Base-by-base conservation (phyloP, 2,888 invertebrate species). In the Hetaerina titia region DNA sequence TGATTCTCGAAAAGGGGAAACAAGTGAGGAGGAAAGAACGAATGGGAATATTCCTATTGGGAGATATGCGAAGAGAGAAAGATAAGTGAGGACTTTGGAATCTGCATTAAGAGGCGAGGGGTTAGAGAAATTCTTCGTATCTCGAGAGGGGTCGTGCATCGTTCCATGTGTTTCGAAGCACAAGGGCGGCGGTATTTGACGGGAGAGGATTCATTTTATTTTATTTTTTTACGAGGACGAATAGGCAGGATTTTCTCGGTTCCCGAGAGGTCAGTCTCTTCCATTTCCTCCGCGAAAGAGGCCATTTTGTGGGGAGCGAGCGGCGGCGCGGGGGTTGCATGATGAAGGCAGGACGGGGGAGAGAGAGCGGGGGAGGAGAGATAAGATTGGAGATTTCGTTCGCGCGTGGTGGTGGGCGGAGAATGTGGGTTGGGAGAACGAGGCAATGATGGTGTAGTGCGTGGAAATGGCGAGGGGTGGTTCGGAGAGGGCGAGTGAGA, bases 161-260 rank as follows among this genome's bases (percentile, higher is more conserved):
- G 13, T 81, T 31, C 31, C 81, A 81, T 81, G 9, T 81, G 81
- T 31, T 81, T 81, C 31, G 31, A 31, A 81, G 31, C 81, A 81
- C 25, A 81, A 15, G 81, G 81, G 81, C 5, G 2, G 69, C n/a
- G 69, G n/a, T 22, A 19, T 81, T 25, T 31, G 31, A 31, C 19
- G 15, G 81, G 81, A 13, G 81, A 4, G 31, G 31, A 81, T 81
- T 15, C 25, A 31, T 15, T 81, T 31, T 81, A 15, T 15, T 60
- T n/a, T n/a, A n/a, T n/a, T n/a, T n/a, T 81, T 81, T 81, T 81
- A 31, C 81, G 81, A 81, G 81, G 31, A 81, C 25, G 81, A 69
- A 69, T 69, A n/a, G 69, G 69, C 8, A n/a, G 69, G 81, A 81
- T 81, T 31, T 81, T 25, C 31, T 31, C 81, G 13, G 81, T 31